These are phyloP conservation scores for Linnaemya tessellans DNA, from an alignment of 2,888 invertebrate species.

Conservation along the genomic window DNA sequence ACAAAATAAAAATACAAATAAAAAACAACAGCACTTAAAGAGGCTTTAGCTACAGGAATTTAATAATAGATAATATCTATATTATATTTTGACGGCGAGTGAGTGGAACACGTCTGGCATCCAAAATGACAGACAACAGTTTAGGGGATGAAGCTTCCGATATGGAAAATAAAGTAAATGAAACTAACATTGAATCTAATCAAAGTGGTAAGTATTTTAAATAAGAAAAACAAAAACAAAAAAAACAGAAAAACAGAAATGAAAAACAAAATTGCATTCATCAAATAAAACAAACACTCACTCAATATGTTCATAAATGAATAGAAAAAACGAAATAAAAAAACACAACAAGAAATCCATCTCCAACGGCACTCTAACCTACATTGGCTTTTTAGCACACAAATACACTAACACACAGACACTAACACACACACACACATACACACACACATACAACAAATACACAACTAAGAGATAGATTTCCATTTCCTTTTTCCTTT, in stretches of 20 bases:
- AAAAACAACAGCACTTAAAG: conserved; percentile 29
- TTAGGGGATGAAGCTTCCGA: conserved; percentile 68
- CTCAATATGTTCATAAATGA: not conserved
- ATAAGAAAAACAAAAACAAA: conserved; percentile 2
- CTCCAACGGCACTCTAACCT: conserved; percentile 65
- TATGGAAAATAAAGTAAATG: conserved; percentile 68
- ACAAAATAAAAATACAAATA: conserved; percentile 14
- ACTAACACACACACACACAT: not conserved
- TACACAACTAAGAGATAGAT: conserved; percentile 30
- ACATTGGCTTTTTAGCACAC: conserved; percentile 51
- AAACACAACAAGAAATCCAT: conserved; percentile 41
- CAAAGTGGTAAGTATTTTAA: conserved; percentile 65
- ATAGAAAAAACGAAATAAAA: conserved; percentile 18
- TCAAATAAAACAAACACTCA: conserved; percentile 25
- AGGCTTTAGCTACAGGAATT: conserved; percentile 56
- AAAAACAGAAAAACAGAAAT: conserved; percentile 9
- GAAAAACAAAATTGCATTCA: conserved; percentile 5
- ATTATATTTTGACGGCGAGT: conserved; percentile 48
- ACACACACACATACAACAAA: not conserved
- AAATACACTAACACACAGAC: not conserved
- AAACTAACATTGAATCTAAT: conserved; percentile 69
- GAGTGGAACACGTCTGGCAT: conserved; percentile 67
- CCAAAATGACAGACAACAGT: conserved; percentile 71
- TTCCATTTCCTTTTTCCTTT: conserved; percentile 13
- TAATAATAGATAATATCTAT: conserved; percentile 4